phyloP scores from a whole-genome alignment of 2,113 vertebrate species.

The Oxygymnocypris stewartii region DNA sequence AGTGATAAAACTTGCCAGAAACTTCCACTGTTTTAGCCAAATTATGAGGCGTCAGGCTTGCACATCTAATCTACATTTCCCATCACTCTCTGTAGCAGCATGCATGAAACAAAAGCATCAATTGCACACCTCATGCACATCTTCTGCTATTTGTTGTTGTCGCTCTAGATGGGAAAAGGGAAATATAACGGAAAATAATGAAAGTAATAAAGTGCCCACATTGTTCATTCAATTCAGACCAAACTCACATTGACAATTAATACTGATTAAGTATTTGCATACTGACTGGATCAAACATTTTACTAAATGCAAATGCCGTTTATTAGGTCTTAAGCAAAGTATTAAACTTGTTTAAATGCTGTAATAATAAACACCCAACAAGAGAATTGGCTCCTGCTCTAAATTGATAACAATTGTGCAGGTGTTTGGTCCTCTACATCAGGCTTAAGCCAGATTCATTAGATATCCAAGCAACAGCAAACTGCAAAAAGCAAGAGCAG shows the following conservation, averaged over 20 bases:
- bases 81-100: neutral
- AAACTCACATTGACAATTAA: neutral
- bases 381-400: neutral
- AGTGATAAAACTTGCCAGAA: neutral
- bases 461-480: neutral
- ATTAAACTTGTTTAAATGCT: neutral
- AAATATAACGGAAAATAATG: neutral
- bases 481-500: neutral
- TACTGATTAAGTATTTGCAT: neutral
- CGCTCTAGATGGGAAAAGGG: neutral
- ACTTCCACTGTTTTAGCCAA: neutral
- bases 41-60: neutral
- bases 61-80: neutral
- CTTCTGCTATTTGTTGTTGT: neutral
- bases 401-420: conserved; percentile 4
- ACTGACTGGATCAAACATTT: neutral
- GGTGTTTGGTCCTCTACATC: neutral
- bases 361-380: neutral
- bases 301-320: neutral
- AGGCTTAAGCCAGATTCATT: neutral
- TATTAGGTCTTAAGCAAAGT: neutral
- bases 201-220: neutral
- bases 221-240: neutral
- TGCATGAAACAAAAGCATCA: neutral
- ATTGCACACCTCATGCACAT: neutral